Conservation (phyloP, 1,140 invertebrate genomes). For the Drosophila fuyamai region DNA sequence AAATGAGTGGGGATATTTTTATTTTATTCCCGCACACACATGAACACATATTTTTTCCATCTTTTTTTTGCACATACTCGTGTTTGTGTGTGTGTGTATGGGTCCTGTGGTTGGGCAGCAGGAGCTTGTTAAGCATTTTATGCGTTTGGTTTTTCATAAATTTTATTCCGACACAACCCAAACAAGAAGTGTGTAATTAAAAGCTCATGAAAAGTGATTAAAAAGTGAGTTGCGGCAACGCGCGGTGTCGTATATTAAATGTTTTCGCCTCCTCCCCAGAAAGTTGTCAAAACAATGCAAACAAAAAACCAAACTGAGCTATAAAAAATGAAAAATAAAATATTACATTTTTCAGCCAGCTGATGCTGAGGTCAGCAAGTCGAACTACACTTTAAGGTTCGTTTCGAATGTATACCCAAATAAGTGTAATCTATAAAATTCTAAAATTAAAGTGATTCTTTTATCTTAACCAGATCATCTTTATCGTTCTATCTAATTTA, state of each 20-base stretch:
- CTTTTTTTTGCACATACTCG: constrained; percentile 5
- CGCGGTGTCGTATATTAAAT: constrained; percentile 68
- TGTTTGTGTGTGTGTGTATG: background rate
- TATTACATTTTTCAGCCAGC: constrained; percentile 19
- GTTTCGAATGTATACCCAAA: background rate
- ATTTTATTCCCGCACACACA: constrained; percentile 17
- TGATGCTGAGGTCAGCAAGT: constrained; percentile 32
- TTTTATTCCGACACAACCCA: constrained; percentile 49
- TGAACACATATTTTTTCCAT: background rate
- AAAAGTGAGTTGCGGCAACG: constrained; percentile 74
- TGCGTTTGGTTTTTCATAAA: constrained; percentile 69
- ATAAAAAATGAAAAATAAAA: constrained; percentile 21
- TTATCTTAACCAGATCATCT: constrained; percentile 6
- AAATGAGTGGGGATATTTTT: constrained; percentile 61
- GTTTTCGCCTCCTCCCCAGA: constrained; percentile 45
- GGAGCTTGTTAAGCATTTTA: constrained; percentile 69
- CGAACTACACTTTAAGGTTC: constrained; percentile 2
- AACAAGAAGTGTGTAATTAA: constrained; percentile 69
- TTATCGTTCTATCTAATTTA: background rate
- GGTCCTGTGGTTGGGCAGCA: constrained; percentile 39
- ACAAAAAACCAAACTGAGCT: constrained; percentile 19
- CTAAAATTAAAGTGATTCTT: background rate
- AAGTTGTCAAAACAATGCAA: constrained; percentile 73
- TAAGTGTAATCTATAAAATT: background rate
- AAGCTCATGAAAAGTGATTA: constrained; percentile 81